Evolutionary conservation across 2,797 vertebrate species (phyloP).

Genomic region (Monodelphis domestica): DNA sequence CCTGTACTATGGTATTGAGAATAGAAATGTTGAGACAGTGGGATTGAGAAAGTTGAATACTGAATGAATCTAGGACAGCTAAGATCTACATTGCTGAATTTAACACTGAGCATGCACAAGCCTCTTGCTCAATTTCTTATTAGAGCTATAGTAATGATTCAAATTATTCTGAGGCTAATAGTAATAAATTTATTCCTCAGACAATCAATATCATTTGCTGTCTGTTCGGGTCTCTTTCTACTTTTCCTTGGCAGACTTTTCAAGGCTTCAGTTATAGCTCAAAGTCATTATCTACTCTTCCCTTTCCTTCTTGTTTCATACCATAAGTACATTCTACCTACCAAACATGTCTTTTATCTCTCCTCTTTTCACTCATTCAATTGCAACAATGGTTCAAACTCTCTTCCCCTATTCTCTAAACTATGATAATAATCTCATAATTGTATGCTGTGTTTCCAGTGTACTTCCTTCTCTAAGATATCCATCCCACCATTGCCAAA

Average conservation of each 20-base stretch:
- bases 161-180: neutral
- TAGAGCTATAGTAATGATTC: neutral
- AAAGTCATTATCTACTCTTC: neutral
- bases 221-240: neutral
- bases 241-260: neutral
- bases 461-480: neutral
- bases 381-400: neutral
- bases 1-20: neutral
- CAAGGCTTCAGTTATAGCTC: neutral
- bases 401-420: neutral
- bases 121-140: neutral
- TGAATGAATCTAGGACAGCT: neutral
- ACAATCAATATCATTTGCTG: neutral
- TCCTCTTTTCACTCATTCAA: neutral
- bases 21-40: neutral
- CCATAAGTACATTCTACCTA: neutral
- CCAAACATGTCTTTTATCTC: neutral
- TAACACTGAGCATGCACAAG: neutral
- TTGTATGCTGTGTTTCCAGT: neutral
- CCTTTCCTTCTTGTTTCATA: neutral
- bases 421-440: neutral
- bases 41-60: neutral
- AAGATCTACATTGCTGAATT: neutral
- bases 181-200: neutral
- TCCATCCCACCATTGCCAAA: neutral